A percentile compares a stretch with the other conserved stretches of the same genome.
Conservation (phyloP, 2,113 vertebrate species). For the Phrynosoma blainvillii region DNA sequence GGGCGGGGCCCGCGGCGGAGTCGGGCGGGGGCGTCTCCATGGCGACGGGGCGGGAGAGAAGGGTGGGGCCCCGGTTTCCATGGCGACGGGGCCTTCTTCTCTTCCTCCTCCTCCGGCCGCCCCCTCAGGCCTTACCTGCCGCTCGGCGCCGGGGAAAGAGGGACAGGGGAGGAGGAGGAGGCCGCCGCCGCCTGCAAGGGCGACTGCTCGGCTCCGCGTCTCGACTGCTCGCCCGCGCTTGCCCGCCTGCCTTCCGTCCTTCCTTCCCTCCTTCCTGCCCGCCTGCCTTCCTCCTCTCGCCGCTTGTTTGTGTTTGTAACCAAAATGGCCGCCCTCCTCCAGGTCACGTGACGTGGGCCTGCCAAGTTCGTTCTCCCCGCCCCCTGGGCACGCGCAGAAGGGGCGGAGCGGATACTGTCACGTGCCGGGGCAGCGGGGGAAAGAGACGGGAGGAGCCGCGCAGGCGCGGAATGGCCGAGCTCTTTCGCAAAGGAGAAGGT, state of each 20-base stretch:
- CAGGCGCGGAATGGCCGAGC: too few species aligned
- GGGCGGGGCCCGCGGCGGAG: conserved; percentile 12
- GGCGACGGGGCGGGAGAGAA: neutral
- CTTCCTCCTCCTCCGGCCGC: too few species aligned
- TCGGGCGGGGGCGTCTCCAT: neutral
- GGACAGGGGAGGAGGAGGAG: neutral
- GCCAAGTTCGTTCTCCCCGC: too few species aligned
- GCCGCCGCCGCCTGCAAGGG: conserved; percentile 9
- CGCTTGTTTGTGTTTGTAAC: conserved; percentile 44
- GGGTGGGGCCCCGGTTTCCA: too few species aligned
- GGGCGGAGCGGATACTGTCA: neutral
- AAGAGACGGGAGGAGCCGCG: too few species aligned
- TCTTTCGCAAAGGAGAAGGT: too few species aligned
- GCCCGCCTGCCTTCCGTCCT: too few species aligned
- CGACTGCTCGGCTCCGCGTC: conserved; percentile 28
- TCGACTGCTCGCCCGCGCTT: neutral
- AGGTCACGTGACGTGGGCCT: conserved; percentile 18
- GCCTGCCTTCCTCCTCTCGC: conserved; percentile 24
- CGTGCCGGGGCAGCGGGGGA: neutral
- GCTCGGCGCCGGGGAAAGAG: neutral
- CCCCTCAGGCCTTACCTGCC: neutral
- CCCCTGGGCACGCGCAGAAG: too few species aligned
- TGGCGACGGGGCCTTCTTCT: too few species aligned
- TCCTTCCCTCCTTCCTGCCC: too few species aligned
- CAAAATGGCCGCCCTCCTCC: conserved; percentile 40